Evolutionary conservation across 1,140 invertebrate genomes (phyloP), one percentile per base, ranked within the genome.

Genomic region (Drosophila baimaii): DNA sequence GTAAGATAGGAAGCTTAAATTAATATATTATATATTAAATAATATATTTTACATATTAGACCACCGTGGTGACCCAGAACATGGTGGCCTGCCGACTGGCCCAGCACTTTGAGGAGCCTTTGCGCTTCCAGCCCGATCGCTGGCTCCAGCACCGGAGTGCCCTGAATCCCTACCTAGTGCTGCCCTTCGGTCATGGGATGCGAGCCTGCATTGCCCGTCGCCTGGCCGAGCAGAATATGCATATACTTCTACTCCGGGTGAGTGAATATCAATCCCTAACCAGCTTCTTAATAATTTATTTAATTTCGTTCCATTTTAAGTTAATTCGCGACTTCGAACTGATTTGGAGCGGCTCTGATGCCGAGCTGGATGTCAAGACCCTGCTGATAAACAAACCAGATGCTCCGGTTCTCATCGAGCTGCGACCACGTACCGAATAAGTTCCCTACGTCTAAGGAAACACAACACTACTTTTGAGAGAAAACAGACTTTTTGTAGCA

Each of bases 121-220:
- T 95, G 46, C 62, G 91, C 41, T 98, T 97, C 81, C 92, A 94
- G 43, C 97, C 97, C 0, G 96, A 97, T 82, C 93, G 97, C 41
- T 97, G 96, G 96, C 82, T 96, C 2, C 93, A 78, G 25, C 70
- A 88, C 25, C 62, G 76, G 7, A 74, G 56, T 41, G 92, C 93
- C 10, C 83, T 94, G 44, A 95, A 97, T 93, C 97, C 97, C 0
- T 98, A 95, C 91, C 92, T 97, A 3, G 93, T 96, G 5, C 86
- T 98, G 44, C 97, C 98, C 1, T 99, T 98, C 92, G 97, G 98
- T 1, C 96, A 97, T 92, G 98, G 98, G 1, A 94, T 96, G 23
- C 93, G 98, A 64, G 94, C 96, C 10, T 99, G 98, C 79, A 97
- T 98, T 49, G 98, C 97, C 2, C 93, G 96, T 84, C 93, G 97